Evolutionary conservation across 2,797 vertebrate genomes (phyloP).

Genomic region (Trematomus bernacchii): DNA sequence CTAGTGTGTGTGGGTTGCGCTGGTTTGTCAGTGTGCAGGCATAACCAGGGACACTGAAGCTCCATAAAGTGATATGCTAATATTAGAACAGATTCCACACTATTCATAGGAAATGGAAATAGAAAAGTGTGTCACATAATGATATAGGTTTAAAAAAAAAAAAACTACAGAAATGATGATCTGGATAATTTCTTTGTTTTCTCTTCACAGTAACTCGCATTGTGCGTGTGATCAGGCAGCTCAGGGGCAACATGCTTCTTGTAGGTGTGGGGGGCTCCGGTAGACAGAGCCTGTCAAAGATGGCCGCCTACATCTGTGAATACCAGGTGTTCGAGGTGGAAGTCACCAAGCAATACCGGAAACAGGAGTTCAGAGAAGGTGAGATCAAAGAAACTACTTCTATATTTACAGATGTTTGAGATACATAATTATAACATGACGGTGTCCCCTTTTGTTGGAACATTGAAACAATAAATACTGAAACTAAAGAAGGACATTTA

Average conservation of each 20-base stretch:
- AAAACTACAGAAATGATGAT: neutral
- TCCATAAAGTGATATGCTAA: neutral
- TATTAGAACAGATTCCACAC: neutral
- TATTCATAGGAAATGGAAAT: neutral
- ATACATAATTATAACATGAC: neutral
- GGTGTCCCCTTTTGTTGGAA: neutral
- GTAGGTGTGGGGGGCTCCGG: slow-evolving; percentile 92
- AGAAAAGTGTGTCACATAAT: neutral
- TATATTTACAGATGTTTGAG: slow-evolving; percentile 9
- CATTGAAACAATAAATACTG: neutral
- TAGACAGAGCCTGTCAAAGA: slow-evolving; percentile 89
- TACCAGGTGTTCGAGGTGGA: slow-evolving; percentile 91
- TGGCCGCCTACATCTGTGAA: slow-evolving; percentile 89
- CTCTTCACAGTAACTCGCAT: slow-evolving; percentile 81
- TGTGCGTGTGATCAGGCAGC: slow-evolving; percentile 91
- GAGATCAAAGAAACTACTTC: neutral
- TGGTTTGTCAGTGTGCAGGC: neutral
- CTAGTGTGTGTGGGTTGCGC: neutral
- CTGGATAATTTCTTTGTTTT: slow-evolving; percentile 14
- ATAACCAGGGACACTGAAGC: neutral
- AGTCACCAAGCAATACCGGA: slow-evolving; percentile 90
- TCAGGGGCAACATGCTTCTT: slow-evolving; percentile 92
- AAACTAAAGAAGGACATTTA: neutral
- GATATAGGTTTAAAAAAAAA: no score
- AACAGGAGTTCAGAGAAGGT: slow-evolving; percentile 93